Evolutionary conservation across 2,113 vertebrate species (phyloP).

Genomic region (Pimephales promelas): DNA sequence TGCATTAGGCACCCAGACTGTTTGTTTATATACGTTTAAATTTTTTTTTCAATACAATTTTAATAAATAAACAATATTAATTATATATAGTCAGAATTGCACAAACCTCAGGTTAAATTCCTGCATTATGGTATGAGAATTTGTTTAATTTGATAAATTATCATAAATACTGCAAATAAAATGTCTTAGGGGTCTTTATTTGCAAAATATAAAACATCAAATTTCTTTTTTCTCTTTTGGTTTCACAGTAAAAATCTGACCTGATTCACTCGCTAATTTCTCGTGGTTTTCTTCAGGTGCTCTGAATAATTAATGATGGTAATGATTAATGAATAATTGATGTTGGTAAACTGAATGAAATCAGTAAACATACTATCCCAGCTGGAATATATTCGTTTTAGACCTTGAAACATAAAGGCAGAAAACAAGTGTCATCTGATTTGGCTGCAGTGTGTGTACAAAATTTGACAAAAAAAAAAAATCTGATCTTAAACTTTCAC

Average conservation of each 20-base stretch:
- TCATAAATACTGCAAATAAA: background rate
- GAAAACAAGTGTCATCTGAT: background rate
- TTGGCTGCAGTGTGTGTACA: background rate
- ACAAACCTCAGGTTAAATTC: background rate
- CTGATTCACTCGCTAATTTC: background rate
- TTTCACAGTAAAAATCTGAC: background rate
- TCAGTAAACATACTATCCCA: background rate
- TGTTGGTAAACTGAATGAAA: background rate
- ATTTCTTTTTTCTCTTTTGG: background rate
- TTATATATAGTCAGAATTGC: too few species aligned
- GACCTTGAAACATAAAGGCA: background rate
- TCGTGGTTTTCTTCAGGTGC: background rate
- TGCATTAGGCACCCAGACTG: background rate
- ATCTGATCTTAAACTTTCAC: background rate
- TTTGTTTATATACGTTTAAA: background rate
- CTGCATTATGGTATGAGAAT: background rate
- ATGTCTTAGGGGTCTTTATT: background rate
- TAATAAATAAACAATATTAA: too few species aligned
- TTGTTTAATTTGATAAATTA: background rate
- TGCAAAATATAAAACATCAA: background rate
- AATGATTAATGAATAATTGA: slow-evolving; percentile 33
- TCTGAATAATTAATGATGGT: slow-evolving; percentile 22
- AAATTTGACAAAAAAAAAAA: background rate
- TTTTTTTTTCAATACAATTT: too few species aligned
- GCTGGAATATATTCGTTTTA: background rate